These are phyloP conservation scores for Zoanthus solanderi DNA, from an alignment of 92 coral and sea anemone genomes.

Conservation along the genomic window DNA sequence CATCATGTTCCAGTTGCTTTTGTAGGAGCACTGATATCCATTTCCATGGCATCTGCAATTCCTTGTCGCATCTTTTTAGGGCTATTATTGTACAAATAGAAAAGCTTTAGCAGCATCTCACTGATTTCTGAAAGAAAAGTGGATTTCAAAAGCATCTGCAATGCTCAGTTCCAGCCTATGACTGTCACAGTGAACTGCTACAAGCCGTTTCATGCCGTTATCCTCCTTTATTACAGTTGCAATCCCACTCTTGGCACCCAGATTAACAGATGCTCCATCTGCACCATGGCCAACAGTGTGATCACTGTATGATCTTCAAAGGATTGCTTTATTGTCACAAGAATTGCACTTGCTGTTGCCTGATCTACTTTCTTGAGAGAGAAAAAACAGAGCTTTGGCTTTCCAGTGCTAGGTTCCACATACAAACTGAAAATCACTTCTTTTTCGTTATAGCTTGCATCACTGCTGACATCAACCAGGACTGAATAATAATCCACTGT, in stretches of 20 bases:
- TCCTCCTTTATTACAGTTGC: slow-evolving; percentile 51
- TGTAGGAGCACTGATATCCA: slow-evolving; percentile 59
- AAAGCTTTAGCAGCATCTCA: slow-evolving; percentile 45
- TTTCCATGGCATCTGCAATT: slow-evolving; percentile 65
- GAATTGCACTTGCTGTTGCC: slow-evolving; percentile 56
- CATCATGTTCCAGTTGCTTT: slow-evolving; percentile 67
- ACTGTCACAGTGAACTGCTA: slow-evolving; percentile 65
- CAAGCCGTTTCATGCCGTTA: slow-evolving; percentile 57
- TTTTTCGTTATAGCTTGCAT: slow-evolving; percentile 26
- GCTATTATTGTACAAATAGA: slow-evolving; percentile 63
- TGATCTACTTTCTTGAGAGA: slow-evolving; percentile 52
- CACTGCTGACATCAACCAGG: slow-evolving; percentile 70
- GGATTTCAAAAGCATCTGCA: slow-evolving; percentile 64
- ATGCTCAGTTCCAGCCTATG: slow-evolving; percentile 71
- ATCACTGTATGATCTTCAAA: slow-evolving; percentile 53
- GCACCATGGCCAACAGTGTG: slow-evolving; percentile 52
- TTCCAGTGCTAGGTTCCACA: slow-evolving; percentile 61
- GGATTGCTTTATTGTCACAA: slow-evolving; percentile 54
- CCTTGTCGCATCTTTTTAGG: slow-evolving; percentile 72
- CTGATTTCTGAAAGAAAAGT: slow-evolving; percentile 60
- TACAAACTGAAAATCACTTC: slow-evolving; percentile 22
- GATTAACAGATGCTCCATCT: slow-evolving; percentile 54
- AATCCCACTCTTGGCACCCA: slow-evolving; percentile 59
- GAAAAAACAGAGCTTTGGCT: slow-evolving; percentile 45
- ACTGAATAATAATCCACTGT: slow-evolving; percentile 60